Percentiles rank a stretch among this genome's conserved stretches.
Evolutionary conservation across 2,888 invertebrate genomes (phyloP).

Genomic region (Acanthoscelides obtectus): DNA sequence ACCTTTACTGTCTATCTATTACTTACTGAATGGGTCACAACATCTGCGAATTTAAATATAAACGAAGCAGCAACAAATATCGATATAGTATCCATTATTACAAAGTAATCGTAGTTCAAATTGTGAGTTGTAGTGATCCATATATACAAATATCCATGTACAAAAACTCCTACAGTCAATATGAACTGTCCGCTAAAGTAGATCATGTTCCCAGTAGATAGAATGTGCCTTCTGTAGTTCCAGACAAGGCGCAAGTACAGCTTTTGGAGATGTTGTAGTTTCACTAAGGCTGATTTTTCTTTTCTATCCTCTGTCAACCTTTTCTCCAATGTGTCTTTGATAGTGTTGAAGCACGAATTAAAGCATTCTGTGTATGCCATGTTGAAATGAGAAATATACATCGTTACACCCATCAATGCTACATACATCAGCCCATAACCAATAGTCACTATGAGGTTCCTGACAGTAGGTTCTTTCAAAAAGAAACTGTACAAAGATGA

Average conservation of each 20-base stretch:
- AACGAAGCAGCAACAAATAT: neutral
- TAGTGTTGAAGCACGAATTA: neutral
- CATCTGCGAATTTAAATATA: neutral
- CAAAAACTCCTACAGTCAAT: neutral
- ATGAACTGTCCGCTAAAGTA: neutral
- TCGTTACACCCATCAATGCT: neutral
- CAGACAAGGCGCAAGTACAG: neutral
- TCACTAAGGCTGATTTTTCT: neutral
- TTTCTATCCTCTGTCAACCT: neutral
- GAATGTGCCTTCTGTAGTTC: neutral
- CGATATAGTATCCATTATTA: neutral
- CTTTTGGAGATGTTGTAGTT: neutral
- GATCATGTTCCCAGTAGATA: neutral
- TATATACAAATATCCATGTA: neutral
- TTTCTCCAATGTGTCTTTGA: neutral
- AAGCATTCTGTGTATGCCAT: neutral
- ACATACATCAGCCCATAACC: neutral
- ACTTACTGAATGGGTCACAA: neutral
- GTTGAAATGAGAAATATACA: neutral
- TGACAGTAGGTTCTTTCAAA: neutral
- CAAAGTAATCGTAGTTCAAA: neutral
- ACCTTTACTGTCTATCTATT: too few relatives aligned
- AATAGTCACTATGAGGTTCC: neutral
- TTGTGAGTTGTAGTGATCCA: neutral
- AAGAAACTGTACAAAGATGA: neutral